Percentiles rank a stretch among this genome's conserved stretches.
Conservation (phyloP, 2,888 invertebrate species). For the Rhaphigaster nebulosa region DNA sequence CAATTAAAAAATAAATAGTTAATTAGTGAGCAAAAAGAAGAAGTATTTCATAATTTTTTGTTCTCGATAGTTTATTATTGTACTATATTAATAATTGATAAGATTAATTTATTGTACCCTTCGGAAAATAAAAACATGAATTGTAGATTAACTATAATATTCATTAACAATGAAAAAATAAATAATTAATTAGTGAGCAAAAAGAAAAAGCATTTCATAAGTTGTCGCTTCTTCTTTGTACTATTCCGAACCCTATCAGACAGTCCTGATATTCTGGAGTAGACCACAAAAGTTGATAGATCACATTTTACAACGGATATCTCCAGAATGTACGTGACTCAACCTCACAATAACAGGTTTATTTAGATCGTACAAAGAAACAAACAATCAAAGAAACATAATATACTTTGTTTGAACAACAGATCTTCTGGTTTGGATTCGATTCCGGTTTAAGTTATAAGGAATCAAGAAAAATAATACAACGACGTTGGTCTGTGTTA, state of each 20-base stretch:
- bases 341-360: not conserved
- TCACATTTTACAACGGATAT: not conserved
- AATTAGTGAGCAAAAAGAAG: not conserved
- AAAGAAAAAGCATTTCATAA: not conserved
- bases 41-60: too few relatives aligned
- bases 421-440: not conserved
- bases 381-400: not conserved
- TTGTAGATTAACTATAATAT: too few relatives aligned
- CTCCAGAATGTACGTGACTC: not conserved
- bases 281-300: not conserved
- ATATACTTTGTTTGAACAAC: not conserved
- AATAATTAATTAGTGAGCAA: not conserved
- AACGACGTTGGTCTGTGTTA: too few relatives aligned
- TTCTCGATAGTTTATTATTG: too few relatives aligned
- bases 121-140: too few relatives aligned
- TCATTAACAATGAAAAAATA: too few relatives aligned
- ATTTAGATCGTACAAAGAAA: slow-evolving; percentile 3
- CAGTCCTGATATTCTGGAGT: not conserved
- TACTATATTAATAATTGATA: too few relatives aligned
- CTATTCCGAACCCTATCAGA: not conserved
- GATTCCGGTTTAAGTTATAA: not conserved
- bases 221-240: not conserved
- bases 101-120: too few relatives aligned
- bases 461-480: too few relatives aligned
- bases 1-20: too few relatives aligned